Conservation (phyloP, 2,888 invertebrate species). For the Caenorhabditis parvicauda region DNA sequence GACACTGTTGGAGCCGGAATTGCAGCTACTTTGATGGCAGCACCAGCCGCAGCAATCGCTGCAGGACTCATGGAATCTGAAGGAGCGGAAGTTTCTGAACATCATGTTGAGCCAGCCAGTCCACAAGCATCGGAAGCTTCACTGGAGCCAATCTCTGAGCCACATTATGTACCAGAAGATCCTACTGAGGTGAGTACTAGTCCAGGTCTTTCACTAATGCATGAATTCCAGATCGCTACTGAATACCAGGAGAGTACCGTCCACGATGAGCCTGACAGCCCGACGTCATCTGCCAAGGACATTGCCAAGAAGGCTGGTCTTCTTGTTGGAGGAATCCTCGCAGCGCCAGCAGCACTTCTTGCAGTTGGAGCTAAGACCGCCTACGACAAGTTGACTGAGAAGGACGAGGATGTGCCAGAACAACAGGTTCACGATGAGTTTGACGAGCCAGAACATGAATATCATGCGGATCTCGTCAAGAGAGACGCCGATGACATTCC, state of each 20-base stretch:
- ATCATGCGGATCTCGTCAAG: too few species aligned
- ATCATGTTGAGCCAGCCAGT: too few species aligned
- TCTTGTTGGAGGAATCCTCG: slow-evolving; percentile 44
- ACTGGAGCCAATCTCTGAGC: background rate
- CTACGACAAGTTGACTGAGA: slow-evolving; percentile 31
- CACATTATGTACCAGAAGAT: slow-evolving; percentile 7
- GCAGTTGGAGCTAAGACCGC: slow-evolving; percentile 41
- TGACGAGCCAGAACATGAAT: slow-evolving; percentile 5
- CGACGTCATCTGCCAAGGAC: too few species aligned
- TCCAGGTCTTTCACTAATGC: slow-evolving; percentile 26
- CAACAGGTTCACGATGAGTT: too few species aligned
- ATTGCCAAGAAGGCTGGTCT: slow-evolving; percentile 45
- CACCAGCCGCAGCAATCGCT: too few species aligned
- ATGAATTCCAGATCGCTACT: slow-evolving; percentile 32
- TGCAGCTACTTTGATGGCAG: too few species aligned
- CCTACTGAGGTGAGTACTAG: slow-evolving; percentile 15
- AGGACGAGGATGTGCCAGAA: slow-evolving; percentile 13
- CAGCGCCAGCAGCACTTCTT: slow-evolving; percentile 41
- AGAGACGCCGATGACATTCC: too few species aligned
- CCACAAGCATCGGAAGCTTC: too few species aligned
- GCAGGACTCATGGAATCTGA: too few species aligned
- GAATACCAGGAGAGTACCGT: slow-evolving; percentile 19
- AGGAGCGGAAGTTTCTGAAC: too few species aligned
- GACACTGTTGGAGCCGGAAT: too few species aligned
- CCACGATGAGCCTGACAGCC: slow-evolving; percentile 17